Percentiles rank a stretch among this genome's conserved stretches.
phyloP scores from a whole-genome alignment of 2,797 vertebrate species.

The Bryconaethiops microstoma region DNA sequence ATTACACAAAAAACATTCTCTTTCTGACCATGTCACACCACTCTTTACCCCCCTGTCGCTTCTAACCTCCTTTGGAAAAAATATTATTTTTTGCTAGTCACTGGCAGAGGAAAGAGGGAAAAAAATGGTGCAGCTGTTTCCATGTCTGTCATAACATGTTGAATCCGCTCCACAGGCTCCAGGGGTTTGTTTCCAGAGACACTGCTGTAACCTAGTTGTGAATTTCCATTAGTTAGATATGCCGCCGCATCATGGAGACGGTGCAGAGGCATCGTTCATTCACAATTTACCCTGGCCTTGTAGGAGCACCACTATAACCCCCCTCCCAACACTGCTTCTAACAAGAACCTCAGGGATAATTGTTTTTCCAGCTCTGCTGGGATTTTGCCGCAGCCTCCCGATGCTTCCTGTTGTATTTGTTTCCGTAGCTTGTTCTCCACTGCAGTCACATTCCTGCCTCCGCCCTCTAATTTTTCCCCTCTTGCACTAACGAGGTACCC shows the following conservation, averaged over 20 bases:
- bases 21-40: slow-evolving; percentile 18
- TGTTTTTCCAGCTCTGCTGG: slow-evolving; percentile 52
- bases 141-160: slow-evolving; percentile 57
- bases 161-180: slow-evolving; percentile 31
- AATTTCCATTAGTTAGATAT: slow-evolving; percentile 57
- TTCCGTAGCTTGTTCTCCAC: slow-evolving; percentile 32
- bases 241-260: slow-evolving; percentile 39
- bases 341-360: slow-evolving; percentile 47
- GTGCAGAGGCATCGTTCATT: slow-evolving; percentile 37
- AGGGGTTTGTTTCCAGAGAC: slow-evolving; percentile 56
- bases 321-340: slow-evolving; percentile 14
- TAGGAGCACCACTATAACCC: slow-evolving; percentile 29
- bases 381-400: slow-evolving; percentile 12
- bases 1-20: slow-evolving; percentile 28
- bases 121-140: slow-evolving; percentile 48
- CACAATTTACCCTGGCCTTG: slow-evolving; percentile 32
- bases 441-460: slow-evolving; percentile 20
- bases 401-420: slow-evolving; percentile 43
- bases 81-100: slow-evolving; percentile 6
- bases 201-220: slow-evolving; percentile 40
- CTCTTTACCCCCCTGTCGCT: slow-evolving; percentile 24
- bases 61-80: slow-evolving; percentile 26
- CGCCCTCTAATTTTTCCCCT: background rate
- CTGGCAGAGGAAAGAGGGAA: slow-evolving; percentile 42
- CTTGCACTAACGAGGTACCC: slow-evolving; percentile 31